A percentile compares a stretch with the other conserved stretches of the same genome.
phyloP scores from a whole-genome alignment of 2,113 vertebrate species.

The Alexandromys fortis region DNA sequence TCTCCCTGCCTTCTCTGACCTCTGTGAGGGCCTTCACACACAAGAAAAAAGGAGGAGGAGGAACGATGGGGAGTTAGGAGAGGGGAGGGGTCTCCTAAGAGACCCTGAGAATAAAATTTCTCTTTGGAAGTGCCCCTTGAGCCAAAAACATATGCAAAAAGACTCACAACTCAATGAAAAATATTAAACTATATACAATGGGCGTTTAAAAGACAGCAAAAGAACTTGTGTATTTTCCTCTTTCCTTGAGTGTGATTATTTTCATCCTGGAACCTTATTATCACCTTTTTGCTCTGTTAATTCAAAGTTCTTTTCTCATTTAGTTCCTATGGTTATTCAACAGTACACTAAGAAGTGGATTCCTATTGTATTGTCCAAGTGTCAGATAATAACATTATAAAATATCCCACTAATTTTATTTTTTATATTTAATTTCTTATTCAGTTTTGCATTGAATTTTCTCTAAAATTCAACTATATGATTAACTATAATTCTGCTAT shows the following conservation, averaged over 20 bases:
- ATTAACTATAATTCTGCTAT: constrained; percentile 56
- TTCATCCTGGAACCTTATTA: constrained; percentile 54
- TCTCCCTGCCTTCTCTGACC: not conserved
- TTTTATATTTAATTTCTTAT: not conserved
- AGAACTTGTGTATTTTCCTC: constrained; percentile 51
- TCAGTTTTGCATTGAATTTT: constrained; percentile 27
- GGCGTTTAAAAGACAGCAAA: constrained; percentile 67
- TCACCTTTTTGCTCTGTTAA: constrained; percentile 68
- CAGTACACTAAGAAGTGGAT: constrained; percentile 57
- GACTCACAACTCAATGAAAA: constrained; percentile 19
- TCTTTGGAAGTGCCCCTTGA: not conserved
- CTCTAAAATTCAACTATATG: constrained; percentile 67
- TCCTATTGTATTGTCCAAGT: constrained; percentile 55
- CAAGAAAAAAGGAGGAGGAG: not conserved
- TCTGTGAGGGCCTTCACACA: not conserved
- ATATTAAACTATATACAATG: constrained; percentile 55
- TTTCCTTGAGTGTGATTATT: constrained; percentile 58
- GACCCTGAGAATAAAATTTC: constrained; percentile 35
- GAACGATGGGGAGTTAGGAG: not conserved
- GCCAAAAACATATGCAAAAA: constrained; percentile 24
- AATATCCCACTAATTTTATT: constrained; percentile 46
- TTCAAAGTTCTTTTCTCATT: constrained; percentile 70
- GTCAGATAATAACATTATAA: constrained; percentile 62
- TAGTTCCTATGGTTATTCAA: constrained; percentile 68
- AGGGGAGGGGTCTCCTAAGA: constrained; percentile 39